Evolutionary conservation across 2,797 vertebrate genomes (phyloP).

Genomic region (Macropodus opercularis): DNA sequence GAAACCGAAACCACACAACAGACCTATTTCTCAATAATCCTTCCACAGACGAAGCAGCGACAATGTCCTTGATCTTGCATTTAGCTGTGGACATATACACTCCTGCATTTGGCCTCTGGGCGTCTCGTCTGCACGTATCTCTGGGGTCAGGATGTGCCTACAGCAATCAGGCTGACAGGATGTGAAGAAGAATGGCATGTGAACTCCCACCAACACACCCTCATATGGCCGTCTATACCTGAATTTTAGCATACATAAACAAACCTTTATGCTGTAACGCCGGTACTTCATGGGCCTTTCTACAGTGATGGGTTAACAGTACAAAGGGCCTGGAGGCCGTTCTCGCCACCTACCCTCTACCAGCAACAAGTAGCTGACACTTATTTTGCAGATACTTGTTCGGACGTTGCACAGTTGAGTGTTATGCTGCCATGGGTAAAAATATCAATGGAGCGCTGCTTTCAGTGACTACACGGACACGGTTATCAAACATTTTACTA

Average conservation of each 20-base stretch:
- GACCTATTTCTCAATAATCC: slow-evolving; percentile 27
- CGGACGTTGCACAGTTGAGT: slow-evolving; percentile 65
- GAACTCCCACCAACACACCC: slow-evolving; percentile 15
- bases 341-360: slow-evolving; percentile 79
- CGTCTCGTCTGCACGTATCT: slow-evolving; percentile 68
- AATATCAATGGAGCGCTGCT: slow-evolving; percentile 23
- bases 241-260: slow-evolving; percentile 18
- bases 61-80: slow-evolving; percentile 50
- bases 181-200: slow-evolving; percentile 49
- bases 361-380: slow-evolving; percentile 76
- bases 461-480: neutral
- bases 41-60: slow-evolving; percentile 38
- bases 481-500: neutral
- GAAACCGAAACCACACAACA: slow-evolving; percentile 30
- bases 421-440: slow-evolving; percentile 59
- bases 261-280: slow-evolving; percentile 10
- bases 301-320: slow-evolving; percentile 53
- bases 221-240: neutral
- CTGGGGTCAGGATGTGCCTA: slow-evolving; percentile 66
- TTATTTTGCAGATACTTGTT: slow-evolving; percentile 81
- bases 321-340: slow-evolving; percentile 61
- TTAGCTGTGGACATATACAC: slow-evolving; percentile 42
- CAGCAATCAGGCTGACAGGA: slow-evolving; percentile 62
- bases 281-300: slow-evolving; percentile 42
- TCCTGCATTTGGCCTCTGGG: slow-evolving; percentile 36